Evolutionary conservation across 2,113 vertebrate species (phyloP), one percentile per base, ranked within the genome.

Genomic region (Ophiodon elongatus): DNA sequence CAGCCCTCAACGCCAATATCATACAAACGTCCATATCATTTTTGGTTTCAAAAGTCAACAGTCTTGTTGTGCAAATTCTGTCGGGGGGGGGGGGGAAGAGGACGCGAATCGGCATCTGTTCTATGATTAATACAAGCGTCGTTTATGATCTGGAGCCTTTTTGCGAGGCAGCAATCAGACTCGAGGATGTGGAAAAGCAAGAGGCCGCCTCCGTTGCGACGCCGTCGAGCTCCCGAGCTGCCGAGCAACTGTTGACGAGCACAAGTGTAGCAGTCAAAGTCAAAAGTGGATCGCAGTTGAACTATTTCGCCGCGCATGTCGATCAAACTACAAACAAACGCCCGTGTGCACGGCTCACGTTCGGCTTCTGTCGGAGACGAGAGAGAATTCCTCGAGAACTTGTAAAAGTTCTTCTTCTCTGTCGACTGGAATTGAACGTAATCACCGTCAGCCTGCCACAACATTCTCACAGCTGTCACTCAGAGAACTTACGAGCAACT

Each of bases 381-480:
- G 29, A 84, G 56, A 78, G 35, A 83, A 85, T 80, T 79, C 73
- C n/a, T 41, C 4, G 35, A 41, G 2, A 71, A 62, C 35, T 11
- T 47, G 66, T 63, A n/a, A 69, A n/a, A 41, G 37, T 72, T 62
- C 70, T 82, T 41, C 27, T 68, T 57, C 77, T 84, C 76, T 83
- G n/a, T 79, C 73, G 65, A 65, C 23, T 45, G 25, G 6, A 68
- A 83, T 33, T 76, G 35, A 84, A 56, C 23, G 41, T 66, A 81
- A 89, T 90, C 78, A 70, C 65, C 25, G 41, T 76, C 60, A 62
- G 76, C 4, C 83, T 76, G 70, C 68, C 67, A 82, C 37, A 50
- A 45, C 82, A 79, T 86, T 45, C 84, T 87, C 82, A 67, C 67
- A 65, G 73, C 72, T 86, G 79, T 90, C 80, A 76, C 2, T 77